Base-by-base conservation (phyloP, 1,140 invertebrate genomes). In the Antheraea mylitta region DNA sequence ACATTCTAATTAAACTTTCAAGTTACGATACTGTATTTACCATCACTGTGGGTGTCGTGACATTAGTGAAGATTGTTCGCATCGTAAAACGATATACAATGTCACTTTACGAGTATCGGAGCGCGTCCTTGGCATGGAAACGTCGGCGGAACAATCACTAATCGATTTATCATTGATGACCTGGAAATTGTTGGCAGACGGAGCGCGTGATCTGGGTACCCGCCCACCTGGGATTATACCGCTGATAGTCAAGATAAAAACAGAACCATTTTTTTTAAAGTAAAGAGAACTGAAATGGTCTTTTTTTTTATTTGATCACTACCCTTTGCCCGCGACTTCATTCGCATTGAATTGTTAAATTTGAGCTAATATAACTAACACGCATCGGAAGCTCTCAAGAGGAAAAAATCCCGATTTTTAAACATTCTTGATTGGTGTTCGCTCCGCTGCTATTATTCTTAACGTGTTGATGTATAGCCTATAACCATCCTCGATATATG, bases 91-190 rank as follows among this genome's bases (percentile, higher is more conserved):
- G 48, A 45, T 48, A 42, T 36, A 48, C 67, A 68, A 42, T 68
- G 62, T 68, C 67, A 45, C 38, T 48, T 53, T 62, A n/a, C 22
- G 62, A 45, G 36, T 62, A 64, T 58, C 61, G 38, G 62, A 18
- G 64, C 62, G 61, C 30, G 58, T 42, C 68, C 68, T 69, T 69
- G 68, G 59, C 68, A 64, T 64, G 58, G 62, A 37, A 64, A 58
- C 36, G 48, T 64, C 63, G 30, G 48, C 60, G 38, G 53, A 69
- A 69, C 11, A 59, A 70, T 70, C 60, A 66, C 59, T 45, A 67
- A 71, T 71, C 45, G 69, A 66, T 71, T 63, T 71, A 69, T 69
- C 68, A 69, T 37, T 19, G 68, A n/a, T 64, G 68, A 30, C 62
- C 62, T 69, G 68, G 53, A 53, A 53, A 53, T 9, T 16, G 45